phyloP scores from a whole-genome alignment of 2,797 vertebrate genomes.

The Cetoscarus ocellatus region DNA sequence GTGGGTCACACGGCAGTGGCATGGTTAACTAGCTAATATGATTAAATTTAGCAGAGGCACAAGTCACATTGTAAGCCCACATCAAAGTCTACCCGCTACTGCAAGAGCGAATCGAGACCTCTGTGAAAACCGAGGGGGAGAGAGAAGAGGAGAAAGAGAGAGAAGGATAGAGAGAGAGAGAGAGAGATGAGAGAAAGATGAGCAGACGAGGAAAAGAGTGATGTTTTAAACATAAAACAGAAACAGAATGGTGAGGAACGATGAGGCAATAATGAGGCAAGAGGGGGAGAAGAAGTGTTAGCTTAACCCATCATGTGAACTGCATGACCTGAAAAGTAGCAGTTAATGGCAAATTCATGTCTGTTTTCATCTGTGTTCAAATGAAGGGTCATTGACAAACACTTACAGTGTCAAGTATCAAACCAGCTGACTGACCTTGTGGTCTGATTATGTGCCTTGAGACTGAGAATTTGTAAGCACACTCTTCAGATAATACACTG shows the following conservation, averaged over 20 bases:
- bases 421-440: constrained; percentile 69
- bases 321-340: constrained; percentile 49
- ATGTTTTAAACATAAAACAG: constrained; percentile 68
- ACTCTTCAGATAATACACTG: constrained; percentile 63
- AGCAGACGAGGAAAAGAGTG: constrained; percentile 45
- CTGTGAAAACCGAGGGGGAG: constrained; percentile 47
- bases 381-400: constrained; percentile 75
- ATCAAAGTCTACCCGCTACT: constrained; percentile 73
- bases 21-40: constrained; percentile 82
- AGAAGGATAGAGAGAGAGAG: constrained; percentile 36
- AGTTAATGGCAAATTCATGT: constrained; percentile 37
- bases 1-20: constrained; percentile 73
- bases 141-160: constrained; percentile 46
- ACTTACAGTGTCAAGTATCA: constrained; percentile 70
- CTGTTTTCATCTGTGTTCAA: constrained; percentile 54
- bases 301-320: constrained; percentile 48
- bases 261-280: constrained; percentile 72
- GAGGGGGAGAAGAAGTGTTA: constrained; percentile 28
- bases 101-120: constrained; percentile 52
- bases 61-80: constrained; percentile 80
- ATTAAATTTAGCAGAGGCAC: constrained; percentile 81
- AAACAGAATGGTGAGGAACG: constrained; percentile 30
- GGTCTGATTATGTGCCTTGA: constrained; percentile 71
- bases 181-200: constrained; percentile 42
- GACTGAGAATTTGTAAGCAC: constrained; percentile 65